Evolutionary conservation across 2,113 vertebrate genomes (phyloP), one percentile per base, ranked within the genome.

Genomic region (Alexandromys fortis): DNA sequence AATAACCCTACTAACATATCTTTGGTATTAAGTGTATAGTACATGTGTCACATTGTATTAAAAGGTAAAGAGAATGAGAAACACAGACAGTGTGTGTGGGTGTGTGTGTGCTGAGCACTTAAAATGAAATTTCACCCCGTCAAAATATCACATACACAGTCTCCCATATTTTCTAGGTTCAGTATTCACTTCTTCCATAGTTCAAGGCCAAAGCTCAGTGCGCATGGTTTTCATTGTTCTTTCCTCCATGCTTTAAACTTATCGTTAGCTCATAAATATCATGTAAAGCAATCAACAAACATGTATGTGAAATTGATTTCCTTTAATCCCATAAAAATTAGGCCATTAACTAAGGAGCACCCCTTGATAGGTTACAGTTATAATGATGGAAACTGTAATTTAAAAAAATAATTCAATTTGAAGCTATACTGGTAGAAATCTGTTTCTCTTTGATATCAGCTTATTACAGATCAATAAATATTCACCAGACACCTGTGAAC

Each of bases 261-360:
- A 91, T 98, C 88, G 90, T 96, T 58, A 96, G 79, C 65, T 97
- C 97, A 97, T 98, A 98, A 98, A 97, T 98, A 98, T 98, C 98
- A 98, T 92, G 96, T 92, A 92, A 95, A 47, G 68, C 38, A 98
- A 96, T 98, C 98, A 98, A 98, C 58, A 98, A 98, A 98, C 86
- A 97, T 68, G 94, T 88, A 87, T 28, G n/a, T 96, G 91, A 97
- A 98, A 98, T 89, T 94, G 93, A 72, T 19, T 97, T 98, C 77
- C 42, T 76, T 86, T 98, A 97, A 78, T 72, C 72, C 81, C 68
- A 96, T 98, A 98, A 98, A 96, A 98, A 98, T 97, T 94, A 98
- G 95, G 45, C 86, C 95, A 98, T 98, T 98, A 98, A 98, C 95
- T 95, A 95, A 78, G 55, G n/a, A 96, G 45, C 45, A 96, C 86